Percentiles rank a stretch among this genome's conserved stretches.
Evolutionary conservation across 2,113 vertebrate species (phyloP).

Genomic region (Nannobrachium achirus): DNA sequence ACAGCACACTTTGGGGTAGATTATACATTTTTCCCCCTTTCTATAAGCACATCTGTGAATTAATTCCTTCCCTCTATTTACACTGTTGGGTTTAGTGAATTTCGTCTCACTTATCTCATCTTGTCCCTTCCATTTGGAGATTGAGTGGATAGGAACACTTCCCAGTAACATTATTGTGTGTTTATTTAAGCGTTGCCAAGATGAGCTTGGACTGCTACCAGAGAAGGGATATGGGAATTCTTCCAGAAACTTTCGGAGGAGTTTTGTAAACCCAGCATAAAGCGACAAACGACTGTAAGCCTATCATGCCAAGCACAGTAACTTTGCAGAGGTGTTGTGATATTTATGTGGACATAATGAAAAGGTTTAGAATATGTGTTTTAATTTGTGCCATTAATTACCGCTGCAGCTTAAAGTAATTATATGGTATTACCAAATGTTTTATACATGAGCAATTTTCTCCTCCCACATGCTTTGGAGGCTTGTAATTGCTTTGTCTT

Average conservation of each 20-base stretch:
- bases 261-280: constrained; percentile 26
- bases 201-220: constrained; percentile 49
- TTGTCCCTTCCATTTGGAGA: constrained; percentile 54
- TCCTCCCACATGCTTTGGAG: constrained; percentile 38
- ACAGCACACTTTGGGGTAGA: constrained; percentile 15
- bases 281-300: constrained; percentile 5
- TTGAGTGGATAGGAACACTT: constrained; percentile 48
- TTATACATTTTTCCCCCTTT: constrained; percentile 18
- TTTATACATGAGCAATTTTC: constrained; percentile 59
- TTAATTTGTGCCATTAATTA: constrained; percentile 61
- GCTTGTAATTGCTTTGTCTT: constrained; percentile 14
- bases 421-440: constrained; percentile 55
- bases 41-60: constrained; percentile 35
- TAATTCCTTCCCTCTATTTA: constrained; percentile 38
- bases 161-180: constrained; percentile 55
- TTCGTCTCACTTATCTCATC: constrained; percentile 57
- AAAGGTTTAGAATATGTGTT: constrained; percentile 20
- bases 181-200: constrained; percentile 56
- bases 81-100: constrained; percentile 45
- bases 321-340: constrained; percentile 1
- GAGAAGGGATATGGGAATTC: constrained; percentile 30
- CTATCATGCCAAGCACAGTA: background rate
- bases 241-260: constrained; percentile 22
- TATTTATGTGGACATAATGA: background rate
- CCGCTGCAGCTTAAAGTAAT: constrained; percentile 56